Evolutionary conservation across 2,113 vertebrate genomes (phyloP).

Genomic region (Urocolius indicus): DNA sequence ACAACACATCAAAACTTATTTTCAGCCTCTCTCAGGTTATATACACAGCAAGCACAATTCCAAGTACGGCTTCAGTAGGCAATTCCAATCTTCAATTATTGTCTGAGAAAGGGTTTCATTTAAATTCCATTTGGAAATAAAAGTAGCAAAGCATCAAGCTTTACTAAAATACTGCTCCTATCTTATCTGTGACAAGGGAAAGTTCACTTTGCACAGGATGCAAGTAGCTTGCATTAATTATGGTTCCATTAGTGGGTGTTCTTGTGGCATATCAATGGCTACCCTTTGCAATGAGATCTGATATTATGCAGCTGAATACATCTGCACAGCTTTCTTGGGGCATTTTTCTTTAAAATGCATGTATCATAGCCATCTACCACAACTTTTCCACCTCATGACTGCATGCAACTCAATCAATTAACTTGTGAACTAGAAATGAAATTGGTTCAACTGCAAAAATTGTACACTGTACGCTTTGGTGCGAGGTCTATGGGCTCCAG

Average conservation of each 20-base stretch:
- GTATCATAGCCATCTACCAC: constrained; percentile 35
- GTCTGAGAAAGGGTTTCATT: neutral
- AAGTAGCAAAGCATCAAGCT: neutral
- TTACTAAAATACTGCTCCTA: neutral
- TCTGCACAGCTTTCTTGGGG: constrained; percentile 44
- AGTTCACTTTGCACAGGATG: constrained; percentile 1
- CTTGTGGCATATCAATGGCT: neutral
- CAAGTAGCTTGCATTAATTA: constrained; percentile 8
- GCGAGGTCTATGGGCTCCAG: neutral
- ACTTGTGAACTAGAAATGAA: constrained; percentile 46
- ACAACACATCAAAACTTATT: neutral
- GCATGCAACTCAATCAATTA: constrained; percentile 28
- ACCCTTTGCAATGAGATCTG: neutral
- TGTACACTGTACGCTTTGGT: neutral
- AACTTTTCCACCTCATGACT: constrained; percentile 49
- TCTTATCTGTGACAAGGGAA: neutral
- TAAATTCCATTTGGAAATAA: constrained; percentile 25
- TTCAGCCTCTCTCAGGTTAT: neutral
- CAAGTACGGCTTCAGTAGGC: neutral
- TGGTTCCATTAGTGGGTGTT: constrained; percentile 1
- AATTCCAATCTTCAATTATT: neutral
- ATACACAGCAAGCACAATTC: neutral
- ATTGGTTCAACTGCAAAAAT: constrained; percentile 13
- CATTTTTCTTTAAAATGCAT: constrained; percentile 36
- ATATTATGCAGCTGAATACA: constrained; percentile 21